Evolutionary conservation across 1,140 invertebrate species (phyloP), one percentile per base, ranked within the genome.

Genomic region (Cephus cinctus): DNA sequence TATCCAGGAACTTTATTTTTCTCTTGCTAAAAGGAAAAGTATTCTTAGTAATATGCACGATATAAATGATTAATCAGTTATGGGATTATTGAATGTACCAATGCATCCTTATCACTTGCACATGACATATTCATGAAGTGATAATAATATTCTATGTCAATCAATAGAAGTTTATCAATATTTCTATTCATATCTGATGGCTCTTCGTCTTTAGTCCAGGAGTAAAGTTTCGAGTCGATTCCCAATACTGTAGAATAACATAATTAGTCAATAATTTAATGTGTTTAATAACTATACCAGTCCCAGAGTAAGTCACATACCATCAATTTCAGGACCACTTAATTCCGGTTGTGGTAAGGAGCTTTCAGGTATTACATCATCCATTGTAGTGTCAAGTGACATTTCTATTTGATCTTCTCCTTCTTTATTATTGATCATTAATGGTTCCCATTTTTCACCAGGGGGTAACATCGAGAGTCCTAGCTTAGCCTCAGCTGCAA

Each of bases 91-190:
- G n/a, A n/a, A n/a, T n/a, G n/a, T 57, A 59, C 56, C 12, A 61
- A 15, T 43, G 39, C 43, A 25, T 50, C 25, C 1, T 25, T 9
- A 35, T 54, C 31, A 18, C 23, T 14, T 19, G 19, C 23, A 43
- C 32, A 34, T 16, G 36, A 44, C 8, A 32, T 16, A 12, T 25
- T 41, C 36, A 85, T 78, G 60, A 87, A 87, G 27, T 80, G 71
- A 44, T 80, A 78, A 67, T 83, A 89, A 61, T 85, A 83, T 35
- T 84, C 78, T 2, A 89, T 75, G 57, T 90, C 86, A 50, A 88
- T 78, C 0, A 85, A 53, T 16, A 81, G 83, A 1, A 82, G 71
- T 2, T 73, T 59, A 14, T 83, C 76, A 1, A 85, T 59, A 46
- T 84, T 76, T 36, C 81, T 73, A 5, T 81, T 76, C 2, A 89